Conservation (phyloP, 2,113 vertebrate genomes). For the Chaetops frenatus region DNA sequence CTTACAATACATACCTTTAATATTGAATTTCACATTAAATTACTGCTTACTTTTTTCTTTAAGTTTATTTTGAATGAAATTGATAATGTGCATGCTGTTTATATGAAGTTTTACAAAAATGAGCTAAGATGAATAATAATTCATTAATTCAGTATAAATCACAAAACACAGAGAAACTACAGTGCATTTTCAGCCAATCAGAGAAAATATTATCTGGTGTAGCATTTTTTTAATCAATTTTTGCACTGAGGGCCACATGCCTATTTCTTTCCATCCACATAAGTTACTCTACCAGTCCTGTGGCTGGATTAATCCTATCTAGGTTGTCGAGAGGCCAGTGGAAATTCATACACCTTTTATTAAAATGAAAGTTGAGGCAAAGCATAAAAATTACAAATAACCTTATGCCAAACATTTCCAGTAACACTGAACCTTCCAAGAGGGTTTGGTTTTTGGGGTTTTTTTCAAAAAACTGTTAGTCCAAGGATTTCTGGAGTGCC, state of each 20-base stretch:
- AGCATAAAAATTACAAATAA: neutral
- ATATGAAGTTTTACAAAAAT: neutral
- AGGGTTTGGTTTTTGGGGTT: neutral
- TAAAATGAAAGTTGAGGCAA: neutral
- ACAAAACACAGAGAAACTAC: neutral
- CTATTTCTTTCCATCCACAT: neutral
- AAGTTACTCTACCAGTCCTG: neutral
- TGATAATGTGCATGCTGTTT: neutral
- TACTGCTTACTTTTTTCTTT: neutral
- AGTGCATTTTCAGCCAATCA: neutral
- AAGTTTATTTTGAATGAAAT: neutral
- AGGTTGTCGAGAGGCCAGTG: neutral
- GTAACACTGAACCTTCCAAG: neutral
- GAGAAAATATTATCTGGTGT: neutral
- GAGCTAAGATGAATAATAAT: neutral
- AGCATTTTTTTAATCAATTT: neutral
- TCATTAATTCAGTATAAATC: neutral
- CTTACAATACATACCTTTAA: neutral
- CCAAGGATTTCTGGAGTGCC: neutral
- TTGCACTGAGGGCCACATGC: neutral
- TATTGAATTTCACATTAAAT: neutral
- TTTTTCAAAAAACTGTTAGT: neutral
- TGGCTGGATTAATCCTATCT: neutral
- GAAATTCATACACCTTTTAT: slow-evolving; percentile 1
- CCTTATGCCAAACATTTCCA: neutral